A percentile compares a stretch with the other conserved stretches of the same genome.
phyloP scores from a whole-genome alignment of 2,888 invertebrate genomes.

The Agrochola litura region DNA sequence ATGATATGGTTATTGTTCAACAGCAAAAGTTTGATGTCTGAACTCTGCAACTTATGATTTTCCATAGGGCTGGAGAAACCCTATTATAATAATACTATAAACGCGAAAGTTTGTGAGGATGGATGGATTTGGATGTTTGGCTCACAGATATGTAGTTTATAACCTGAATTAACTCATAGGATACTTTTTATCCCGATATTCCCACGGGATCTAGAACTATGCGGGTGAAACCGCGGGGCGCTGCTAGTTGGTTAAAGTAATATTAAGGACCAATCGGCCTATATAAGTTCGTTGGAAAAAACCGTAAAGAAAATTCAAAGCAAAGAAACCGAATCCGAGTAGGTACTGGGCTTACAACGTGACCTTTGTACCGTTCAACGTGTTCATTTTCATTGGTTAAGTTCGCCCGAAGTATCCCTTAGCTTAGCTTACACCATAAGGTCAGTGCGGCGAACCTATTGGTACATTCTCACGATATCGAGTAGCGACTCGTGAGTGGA shows the following conservation, averaged over 20 bases:
- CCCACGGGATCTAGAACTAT: too few relatives aligned
- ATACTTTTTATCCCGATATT: too few relatives aligned
- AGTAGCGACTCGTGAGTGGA: constrained; percentile 64
- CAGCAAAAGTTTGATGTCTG: background rate
- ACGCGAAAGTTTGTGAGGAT: too few relatives aligned
- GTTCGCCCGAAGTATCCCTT: constrained; percentile 14
- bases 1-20: background rate
- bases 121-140: too few relatives aligned
- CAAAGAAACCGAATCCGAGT: constrained; percentile 31
- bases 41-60: background rate
- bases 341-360: background rate
- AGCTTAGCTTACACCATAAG: constrained; percentile 37
- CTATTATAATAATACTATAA: too few relatives aligned
- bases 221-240: too few relatives aligned
- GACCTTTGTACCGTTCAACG: background rate
- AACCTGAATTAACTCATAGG: too few relatives aligned
- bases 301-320: background rate
- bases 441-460: constrained; percentile 65
- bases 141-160: too few relatives aligned
- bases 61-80: background rate
- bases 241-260: background rate
- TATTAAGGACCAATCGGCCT: background rate
- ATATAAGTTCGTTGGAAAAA: background rate
- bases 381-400: background rate
- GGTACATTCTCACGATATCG: constrained; percentile 74